These are phyloP conservation scores for Scaptomyza cyrtandrae DNA, from an alignment of 2,888 invertebrate species.

Conservation along the genomic window DNA sequence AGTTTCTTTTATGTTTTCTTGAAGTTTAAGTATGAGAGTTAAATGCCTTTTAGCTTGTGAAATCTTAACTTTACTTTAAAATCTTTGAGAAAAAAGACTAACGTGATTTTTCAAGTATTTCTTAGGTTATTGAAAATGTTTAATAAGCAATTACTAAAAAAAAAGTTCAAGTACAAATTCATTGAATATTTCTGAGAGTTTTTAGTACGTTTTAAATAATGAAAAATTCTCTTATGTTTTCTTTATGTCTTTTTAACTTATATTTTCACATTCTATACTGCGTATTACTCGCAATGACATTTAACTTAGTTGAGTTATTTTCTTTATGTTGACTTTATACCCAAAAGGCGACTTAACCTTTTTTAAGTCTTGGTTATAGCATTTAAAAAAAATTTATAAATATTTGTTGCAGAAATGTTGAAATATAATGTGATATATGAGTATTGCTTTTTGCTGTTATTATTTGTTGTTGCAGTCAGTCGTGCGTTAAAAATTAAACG, in stretches of 20 bases:
- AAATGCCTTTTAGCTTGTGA: too few species aligned
- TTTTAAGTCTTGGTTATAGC: background rate
- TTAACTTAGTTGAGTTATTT: background rate
- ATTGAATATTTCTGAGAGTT: too few species aligned
- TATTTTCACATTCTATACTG: background rate
- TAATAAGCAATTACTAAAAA: too few species aligned
- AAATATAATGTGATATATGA: slow-evolving; percentile 37
- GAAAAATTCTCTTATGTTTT: background rate
- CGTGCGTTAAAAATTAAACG: slow-evolving; percentile 78
- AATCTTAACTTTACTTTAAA: too few species aligned
- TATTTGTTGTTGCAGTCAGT: slow-evolving; percentile 70
- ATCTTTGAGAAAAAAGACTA: too few species aligned
- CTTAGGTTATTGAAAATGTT: too few species aligned
- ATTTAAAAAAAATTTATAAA: background rate
- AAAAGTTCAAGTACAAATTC: too few species aligned
- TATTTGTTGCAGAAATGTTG: slow-evolving; percentile 26
- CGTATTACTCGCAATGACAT: background rate
- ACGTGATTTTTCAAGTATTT: too few species aligned
- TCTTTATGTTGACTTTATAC: background rate
- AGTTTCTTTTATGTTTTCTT: too few species aligned
- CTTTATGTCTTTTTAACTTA: background rate
- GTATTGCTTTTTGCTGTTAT: slow-evolving; percentile 24
- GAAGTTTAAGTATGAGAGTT: too few species aligned
- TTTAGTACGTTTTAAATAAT: too few species aligned
- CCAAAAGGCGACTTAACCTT: background rate